These are phyloP conservation scores for Antedon mediterranea DNA, from an alignment of 53 echinoderm and acorn worm species.

Conservation along the genomic window DNA sequence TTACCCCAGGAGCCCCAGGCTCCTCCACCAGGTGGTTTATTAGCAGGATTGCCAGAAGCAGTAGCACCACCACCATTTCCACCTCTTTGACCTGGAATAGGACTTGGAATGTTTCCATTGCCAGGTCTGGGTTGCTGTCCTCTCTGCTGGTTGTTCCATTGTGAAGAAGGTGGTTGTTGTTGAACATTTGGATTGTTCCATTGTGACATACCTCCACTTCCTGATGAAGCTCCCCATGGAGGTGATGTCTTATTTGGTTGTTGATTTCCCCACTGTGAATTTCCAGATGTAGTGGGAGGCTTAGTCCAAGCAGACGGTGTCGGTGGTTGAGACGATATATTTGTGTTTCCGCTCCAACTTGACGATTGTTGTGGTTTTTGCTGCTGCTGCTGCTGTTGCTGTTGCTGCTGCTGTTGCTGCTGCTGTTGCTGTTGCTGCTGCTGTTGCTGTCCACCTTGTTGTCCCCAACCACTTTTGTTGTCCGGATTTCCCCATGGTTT, in stretches of 20 bases:
- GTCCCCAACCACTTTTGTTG: not conserved
- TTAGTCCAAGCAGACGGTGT: slow-evolving; percentile 70
- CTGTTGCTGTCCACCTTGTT: not conserved
- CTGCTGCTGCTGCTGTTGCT: too few species aligned
- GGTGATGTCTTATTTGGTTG: slow-evolving; percentile 2
- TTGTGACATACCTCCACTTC: slow-evolving; percentile 11
- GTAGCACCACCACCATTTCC: slow-evolving; percentile 6
- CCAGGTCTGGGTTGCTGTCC: slow-evolving; percentile 9
- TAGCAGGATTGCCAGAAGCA: slow-evolving; percentile 12
- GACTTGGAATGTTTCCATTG: not conserved
- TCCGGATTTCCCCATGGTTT: not conserved
- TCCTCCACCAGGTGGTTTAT: slow-evolving; percentile 13
- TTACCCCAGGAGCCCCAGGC: slow-evolving; percentile 49
- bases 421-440: not conserved
- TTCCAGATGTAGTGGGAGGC: slow-evolving; percentile 13
- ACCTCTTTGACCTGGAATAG: slow-evolving; percentile 9
- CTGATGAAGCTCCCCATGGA: slow-evolving; percentile 57
- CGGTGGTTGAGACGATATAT: slow-evolving; percentile 13
- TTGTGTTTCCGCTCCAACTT: not conserved
- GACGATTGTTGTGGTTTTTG: not conserved
- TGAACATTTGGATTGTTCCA: not conserved
- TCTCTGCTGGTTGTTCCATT: slow-evolving; percentile 15
- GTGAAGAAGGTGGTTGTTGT: slow-evolving; percentile 10
- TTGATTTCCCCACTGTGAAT: not conserved
- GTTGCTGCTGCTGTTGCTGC: too few species aligned